Conservation (phyloP, 2,888 invertebrate genomes). For the Chrysolina americana region DNA sequence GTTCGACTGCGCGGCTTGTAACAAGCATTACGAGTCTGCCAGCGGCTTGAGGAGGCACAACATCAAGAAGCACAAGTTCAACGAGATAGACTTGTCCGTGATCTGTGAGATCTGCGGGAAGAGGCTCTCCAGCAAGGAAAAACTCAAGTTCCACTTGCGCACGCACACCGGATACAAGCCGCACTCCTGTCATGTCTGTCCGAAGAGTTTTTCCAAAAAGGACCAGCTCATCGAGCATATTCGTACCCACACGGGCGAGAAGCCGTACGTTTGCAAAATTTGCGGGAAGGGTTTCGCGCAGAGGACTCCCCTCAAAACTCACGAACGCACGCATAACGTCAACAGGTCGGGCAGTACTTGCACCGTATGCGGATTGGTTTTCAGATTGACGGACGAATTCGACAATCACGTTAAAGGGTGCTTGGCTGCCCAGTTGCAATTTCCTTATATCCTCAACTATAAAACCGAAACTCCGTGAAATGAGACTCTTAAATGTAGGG, state of each 20-base stretch:
- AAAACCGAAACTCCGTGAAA: constrained; percentile 39
- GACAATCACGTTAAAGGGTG: constrained; percentile 41
- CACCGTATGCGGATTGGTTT: constrained; percentile 37
- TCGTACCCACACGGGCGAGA: constrained; percentile 63
- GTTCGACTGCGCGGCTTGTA: constrained; percentile 70
- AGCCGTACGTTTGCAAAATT: constrained; percentile 63
- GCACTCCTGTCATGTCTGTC: constrained; percentile 62
- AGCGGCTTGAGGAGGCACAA: constrained; percentile 67
- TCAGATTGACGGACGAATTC: constrained; percentile 34
- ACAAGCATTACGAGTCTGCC: constrained; percentile 64
- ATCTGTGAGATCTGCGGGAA: constrained; percentile 56
- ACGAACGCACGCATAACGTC: constrained; percentile 41
- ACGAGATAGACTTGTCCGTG: constrained; percentile 69
- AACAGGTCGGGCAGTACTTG: constrained; percentile 40
- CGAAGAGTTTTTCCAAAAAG: constrained; percentile 71
- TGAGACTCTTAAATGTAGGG: background rate
- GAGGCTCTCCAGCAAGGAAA: constrained; percentile 53
- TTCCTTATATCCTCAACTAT: constrained; percentile 34
- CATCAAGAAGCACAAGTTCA: constrained; percentile 52
- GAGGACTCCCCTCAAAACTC: constrained; percentile 69
- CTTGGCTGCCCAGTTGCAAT: constrained; percentile 36
- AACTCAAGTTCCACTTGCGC: constrained; percentile 67
- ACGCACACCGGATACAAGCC: constrained; percentile 73
- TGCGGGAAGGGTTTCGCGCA: constrained; percentile 71
- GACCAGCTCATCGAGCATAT: constrained; percentile 66